Conservation (phyloP, 2,797 vertebrate genomes). For the Apogon hyalosoma region DNA sequence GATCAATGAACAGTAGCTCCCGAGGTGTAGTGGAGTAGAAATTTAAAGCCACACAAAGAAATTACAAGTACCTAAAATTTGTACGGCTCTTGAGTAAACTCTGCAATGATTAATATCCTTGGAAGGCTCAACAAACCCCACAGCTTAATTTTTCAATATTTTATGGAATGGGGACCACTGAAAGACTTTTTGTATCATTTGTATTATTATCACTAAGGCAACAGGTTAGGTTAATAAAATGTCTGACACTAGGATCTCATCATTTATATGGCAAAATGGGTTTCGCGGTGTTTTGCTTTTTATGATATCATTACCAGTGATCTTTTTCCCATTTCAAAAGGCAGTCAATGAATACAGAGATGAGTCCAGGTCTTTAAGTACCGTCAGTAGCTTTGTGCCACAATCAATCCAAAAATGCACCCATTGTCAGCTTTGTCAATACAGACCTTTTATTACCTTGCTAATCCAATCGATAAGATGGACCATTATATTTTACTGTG, state of each 20-base stretch:
- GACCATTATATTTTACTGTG: conserved; percentile 70
- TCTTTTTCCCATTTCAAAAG: conserved; percentile 44
- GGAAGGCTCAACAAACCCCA: no score
- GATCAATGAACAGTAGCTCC: no score
- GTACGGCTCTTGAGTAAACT: no score
- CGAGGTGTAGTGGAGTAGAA: no score
- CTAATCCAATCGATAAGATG: conserved; percentile 72
- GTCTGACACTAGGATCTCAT: neutral
- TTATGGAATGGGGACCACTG: no score
- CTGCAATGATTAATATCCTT: no score
- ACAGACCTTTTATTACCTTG: conserved; percentile 70
- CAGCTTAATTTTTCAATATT: no score
- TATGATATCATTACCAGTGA: conserved; percentile 55
- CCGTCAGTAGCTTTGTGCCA: conserved; percentile 46
- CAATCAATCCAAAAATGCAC: conserved; percentile 71
- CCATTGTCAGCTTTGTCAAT: conserved; percentile 78
- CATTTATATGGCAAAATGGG: conserved; percentile 23
- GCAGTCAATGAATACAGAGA: conserved; percentile 35
- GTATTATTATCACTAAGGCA: conserved; percentile 1
- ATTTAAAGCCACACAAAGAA: no score
- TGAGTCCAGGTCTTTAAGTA: conserved; percentile 53
- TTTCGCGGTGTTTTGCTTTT: conserved; percentile 39
- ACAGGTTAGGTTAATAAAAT: conserved; percentile 9
- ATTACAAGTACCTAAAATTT: no score
- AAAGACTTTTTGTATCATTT: no score